These are phyloP conservation scores for Syngnathus scovelli DNA, from an alignment of 2,113 vertebrate genomes.

Conservation along the genomic window DNA sequence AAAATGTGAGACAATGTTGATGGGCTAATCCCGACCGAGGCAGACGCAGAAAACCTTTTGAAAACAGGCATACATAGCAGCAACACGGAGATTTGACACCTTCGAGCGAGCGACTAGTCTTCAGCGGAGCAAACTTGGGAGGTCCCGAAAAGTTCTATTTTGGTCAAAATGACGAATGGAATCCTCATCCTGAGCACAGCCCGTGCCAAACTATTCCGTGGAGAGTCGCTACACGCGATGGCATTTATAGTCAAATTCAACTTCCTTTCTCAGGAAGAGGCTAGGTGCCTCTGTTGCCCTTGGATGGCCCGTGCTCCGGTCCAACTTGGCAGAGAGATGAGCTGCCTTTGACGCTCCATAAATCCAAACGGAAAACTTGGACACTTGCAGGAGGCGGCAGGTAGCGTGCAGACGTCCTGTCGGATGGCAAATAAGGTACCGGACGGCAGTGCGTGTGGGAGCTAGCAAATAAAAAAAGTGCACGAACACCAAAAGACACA, in stretches of 20 bases:
- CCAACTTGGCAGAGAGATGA: conserved; percentile 45
- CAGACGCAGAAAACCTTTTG: background rate
- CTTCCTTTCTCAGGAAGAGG: conserved; percentile 44
- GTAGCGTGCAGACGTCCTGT: conserved; percentile 12
- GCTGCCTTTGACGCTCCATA: conserved; percentile 50
- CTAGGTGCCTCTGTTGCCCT: conserved; percentile 11
- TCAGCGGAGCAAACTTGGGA: conserved; percentile 36
- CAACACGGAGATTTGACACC: conserved; percentile 19
- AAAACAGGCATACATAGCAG: conserved; percentile 6
- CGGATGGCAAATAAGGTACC: background rate
- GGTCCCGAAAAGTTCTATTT: conserved; percentile 32
- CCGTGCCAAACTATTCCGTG: conserved; percentile 38
- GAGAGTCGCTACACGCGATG: conserved; percentile 41
- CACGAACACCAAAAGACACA: background rate
- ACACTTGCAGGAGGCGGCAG: conserved; percentile 15
- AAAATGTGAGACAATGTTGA: background rate
- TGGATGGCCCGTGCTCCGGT: conserved; percentile 19
- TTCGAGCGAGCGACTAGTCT: conserved; percentile 19
- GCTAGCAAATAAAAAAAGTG: background rate
- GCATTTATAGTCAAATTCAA: conserved; percentile 51
- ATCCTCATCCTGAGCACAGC: conserved; percentile 44
- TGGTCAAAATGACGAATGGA: conserved; percentile 47
- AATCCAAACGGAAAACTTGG: conserved; percentile 50
- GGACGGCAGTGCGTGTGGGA: conserved; percentile 20
- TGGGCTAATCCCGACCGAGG: conserved; percentile 8